Evolutionary conservation across 1,140 invertebrate genomes (phyloP).

Genomic region (Zaprionus gabonicus): DNA sequence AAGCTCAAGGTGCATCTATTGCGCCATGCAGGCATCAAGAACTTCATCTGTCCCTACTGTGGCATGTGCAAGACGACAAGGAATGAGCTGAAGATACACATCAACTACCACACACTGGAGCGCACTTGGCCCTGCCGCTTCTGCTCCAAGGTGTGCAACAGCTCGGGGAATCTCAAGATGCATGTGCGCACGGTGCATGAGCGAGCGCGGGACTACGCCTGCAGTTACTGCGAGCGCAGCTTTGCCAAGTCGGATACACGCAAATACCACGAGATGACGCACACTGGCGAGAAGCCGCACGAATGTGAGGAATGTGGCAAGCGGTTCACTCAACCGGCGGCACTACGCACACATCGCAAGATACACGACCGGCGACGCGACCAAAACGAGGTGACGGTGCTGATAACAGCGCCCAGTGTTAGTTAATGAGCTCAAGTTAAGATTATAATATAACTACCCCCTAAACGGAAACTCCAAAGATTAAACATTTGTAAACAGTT

Average conservation of each 20-base stretch:
- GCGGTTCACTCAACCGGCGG: constrained; percentile 69
- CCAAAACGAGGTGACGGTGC: constrained; percentile 12
- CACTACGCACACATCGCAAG: constrained; percentile 68
- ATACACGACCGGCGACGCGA: constrained; percentile 53
- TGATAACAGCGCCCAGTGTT: neutral
- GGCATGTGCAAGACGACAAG: constrained; percentile 73
- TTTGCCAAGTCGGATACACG: constrained; percentile 75
- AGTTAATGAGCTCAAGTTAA: neutral
- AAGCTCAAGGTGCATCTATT: constrained; percentile 74
- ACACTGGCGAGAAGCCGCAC: constrained; percentile 85
- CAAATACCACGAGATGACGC: constrained; percentile 81
- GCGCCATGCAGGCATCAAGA: constrained; percentile 78
- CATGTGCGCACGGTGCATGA: constrained; percentile 74
- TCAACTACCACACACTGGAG: constrained; percentile 78
- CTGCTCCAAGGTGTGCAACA: constrained; percentile 73
- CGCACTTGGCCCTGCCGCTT: constrained; percentile 67
- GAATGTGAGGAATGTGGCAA: constrained; percentile 65
- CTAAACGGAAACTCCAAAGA: neutral
- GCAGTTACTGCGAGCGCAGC: constrained; percentile 64
- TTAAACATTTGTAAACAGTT: neutral
- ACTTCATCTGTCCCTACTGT: constrained; percentile 76
- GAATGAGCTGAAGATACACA: constrained; percentile 74
- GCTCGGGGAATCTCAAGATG: constrained; percentile 69
- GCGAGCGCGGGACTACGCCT: constrained; percentile 61
- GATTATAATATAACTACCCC: neutral